Base-by-base conservation (phyloP, 2,113 vertebrate genomes). In the Anser cygnoides region DNA sequence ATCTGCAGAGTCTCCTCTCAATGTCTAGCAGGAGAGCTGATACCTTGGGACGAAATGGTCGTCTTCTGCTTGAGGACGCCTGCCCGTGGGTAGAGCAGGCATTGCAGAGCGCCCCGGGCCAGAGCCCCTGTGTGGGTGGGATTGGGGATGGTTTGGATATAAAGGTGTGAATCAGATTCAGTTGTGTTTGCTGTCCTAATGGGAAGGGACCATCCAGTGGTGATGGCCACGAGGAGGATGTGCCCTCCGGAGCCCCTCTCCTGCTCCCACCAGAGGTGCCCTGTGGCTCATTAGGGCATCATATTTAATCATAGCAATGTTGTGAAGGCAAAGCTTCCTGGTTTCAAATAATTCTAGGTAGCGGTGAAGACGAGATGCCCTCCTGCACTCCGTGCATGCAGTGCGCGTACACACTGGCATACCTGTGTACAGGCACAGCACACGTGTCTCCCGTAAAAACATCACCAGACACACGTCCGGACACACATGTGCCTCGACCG, bases 101-200 rank as follows among this genome's bases (percentile, higher is more conserved):
- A 3, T 41, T 71, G 19, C 0, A 1, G 33, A 57, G 54, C 10
- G 28, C 28, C 54, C 4, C 5, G 18, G 15, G 54, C 54, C 26
- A 16, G 54, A 54, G 52, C 52, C 52, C 13, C 62, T 41, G 73
- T 54, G 19, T 31, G 33, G 41, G 73, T 77, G 52, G 20, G 43
- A 4, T 1, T 0, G 2, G 25, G 37, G 11, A 46, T 89, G 55
- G 17, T 0, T 0, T 43, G 49, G 41, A 46, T 2, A 1, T 58
- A 39, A 87, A 74, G 39, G 35, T 7, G 0, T 26, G 29, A 25
- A 71, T 49, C n/a, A 78, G 15, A 14, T 52, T 77, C 87, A 35
- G 65, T 52, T 73, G 26, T 54, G 57, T 52, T 81, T 72, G 33
- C 41, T 84, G 44, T 44, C 18, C 52, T 49, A 1, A 21, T 18